Evolutionary conservation across 2,797 vertebrate genomes (phyloP).

Genomic region (Salarias fasciatus): DNA sequence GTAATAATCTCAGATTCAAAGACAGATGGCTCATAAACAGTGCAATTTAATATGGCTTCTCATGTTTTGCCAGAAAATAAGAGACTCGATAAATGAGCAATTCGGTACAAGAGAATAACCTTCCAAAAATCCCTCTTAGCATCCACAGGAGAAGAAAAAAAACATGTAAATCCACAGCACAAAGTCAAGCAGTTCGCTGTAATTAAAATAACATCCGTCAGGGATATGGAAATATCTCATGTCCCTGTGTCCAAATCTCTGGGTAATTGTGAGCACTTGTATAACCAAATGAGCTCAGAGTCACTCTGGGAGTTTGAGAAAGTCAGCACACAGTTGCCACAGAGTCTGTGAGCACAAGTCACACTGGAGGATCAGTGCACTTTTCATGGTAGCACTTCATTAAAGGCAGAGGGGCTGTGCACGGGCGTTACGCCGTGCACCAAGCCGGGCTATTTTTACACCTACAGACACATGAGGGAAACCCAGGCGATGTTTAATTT

Average conservation of each 20-base stretch:
- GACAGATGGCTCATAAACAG: slow-evolving; percentile 17
- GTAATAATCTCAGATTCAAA: slow-evolving; percentile 37
- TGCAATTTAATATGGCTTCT: slow-evolving; percentile 18
- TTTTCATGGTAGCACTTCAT: slow-evolving; percentile 70
- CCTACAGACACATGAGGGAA: slow-evolving; percentile 66
- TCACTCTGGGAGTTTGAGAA: slow-evolving; percentile 76
- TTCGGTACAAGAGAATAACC: slow-evolving; percentile 53
- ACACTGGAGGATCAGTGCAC: slow-evolving; percentile 57
- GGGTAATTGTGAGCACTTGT: slow-evolving; percentile 78
- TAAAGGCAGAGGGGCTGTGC: slow-evolving; percentile 65
- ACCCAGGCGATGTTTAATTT: slow-evolving; percentile 78
- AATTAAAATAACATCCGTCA: slow-evolving; percentile 79
- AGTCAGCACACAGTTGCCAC: slow-evolving; percentile 68
- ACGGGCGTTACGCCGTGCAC: slow-evolving; percentile 55
- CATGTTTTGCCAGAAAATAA: slow-evolving; percentile 27
- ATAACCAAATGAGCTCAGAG: slow-evolving; percentile 81
- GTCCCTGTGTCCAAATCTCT: slow-evolving; percentile 73
- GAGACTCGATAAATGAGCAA: slow-evolving; percentile 48
- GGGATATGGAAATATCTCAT: slow-evolving; percentile 79
- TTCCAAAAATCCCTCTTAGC: slow-evolving; percentile 40
- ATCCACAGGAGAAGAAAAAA: slow-evolving; percentile 59
- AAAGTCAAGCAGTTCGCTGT: slow-evolving; percentile 72
- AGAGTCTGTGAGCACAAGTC: slow-evolving; percentile 44
- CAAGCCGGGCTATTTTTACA: slow-evolving; percentile 75
- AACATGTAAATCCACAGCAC: slow-evolving; percentile 66